Evolutionary conservation across 1,140 invertebrate genomes (phyloP), one percentile per base, ranked within the genome.

Genomic region (Melitaea cinxia): DNA sequence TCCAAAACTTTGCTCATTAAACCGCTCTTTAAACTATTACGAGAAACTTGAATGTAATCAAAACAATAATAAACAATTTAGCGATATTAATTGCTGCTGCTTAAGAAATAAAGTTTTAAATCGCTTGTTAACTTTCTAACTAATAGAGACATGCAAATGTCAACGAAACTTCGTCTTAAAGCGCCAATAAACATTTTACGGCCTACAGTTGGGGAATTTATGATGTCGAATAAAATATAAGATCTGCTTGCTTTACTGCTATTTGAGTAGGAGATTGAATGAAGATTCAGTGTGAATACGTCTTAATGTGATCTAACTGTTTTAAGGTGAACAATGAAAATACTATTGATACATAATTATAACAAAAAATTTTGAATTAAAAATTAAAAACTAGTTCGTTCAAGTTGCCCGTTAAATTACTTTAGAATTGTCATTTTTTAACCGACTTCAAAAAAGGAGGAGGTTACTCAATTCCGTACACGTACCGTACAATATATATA

Each of bases 141-240:
- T 47, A 59, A 33, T 10, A 35, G 14, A 59, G 56, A 59, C 23
- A 53, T 60, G 52, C 65, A 64, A 63, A 68, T 59, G 52, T 12
- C 30, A 35, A 10, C 19, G 42, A 65, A 65, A 65, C 33, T 52
- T 49, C n/a, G 39, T 17, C 47, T 56, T 56, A 64, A 65, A 49
- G 47, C 58, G 45, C 52, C 72, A 68, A 74, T 74, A 74, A 74
- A 74, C 72, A 65, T 70, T 74, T 74, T 70, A 74, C 66, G 42
- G 68, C 65, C 59, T 57, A 56, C 68, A 65, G 60, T 70, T 58
- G 42, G 57, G 14, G 58, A 68, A 74, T 74, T 70, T 70, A 74
- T 68, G 56, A 55, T 55, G 17, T 42, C 56, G 60, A 73, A 73
- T 70, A 73, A 73, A 74, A 74, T 70, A 70, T 70, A 65, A 70